Evolutionary conservation across 2,797 vertebrate species (phyloP), one percentile per base, ranked within the genome.

Genomic region (Serranus cabrilla): DNA sequence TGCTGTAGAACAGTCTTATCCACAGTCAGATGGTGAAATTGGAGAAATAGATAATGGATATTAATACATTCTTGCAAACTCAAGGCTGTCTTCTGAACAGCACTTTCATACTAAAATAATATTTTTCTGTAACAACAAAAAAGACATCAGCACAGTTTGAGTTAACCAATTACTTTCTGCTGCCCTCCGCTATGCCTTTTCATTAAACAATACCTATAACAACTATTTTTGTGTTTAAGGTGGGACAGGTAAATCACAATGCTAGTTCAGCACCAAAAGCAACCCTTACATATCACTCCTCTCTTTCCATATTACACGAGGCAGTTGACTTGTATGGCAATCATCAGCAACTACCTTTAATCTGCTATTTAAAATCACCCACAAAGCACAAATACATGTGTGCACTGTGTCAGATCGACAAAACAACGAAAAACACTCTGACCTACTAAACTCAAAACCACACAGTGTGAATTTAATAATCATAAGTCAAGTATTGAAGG

Each of bases 11-110:
- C 17, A 0, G 13, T 74, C 31, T 49, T 42, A 45, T 76, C 54
- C 47, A 39, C 43, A 51, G 54, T 74, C 64, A 56, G 61, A 73
- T 42, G 23, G 49, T 70, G n/a, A n/a, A n/a, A n/a, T 45, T 21
- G 9, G 47, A 69, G 54, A 58, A 50, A 39, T n/a, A n/a, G n/a
- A n/a, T n/a, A n/a, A n/a, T n/a, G 16, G 27, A 67, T 7, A 34
- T 13, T 43, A 71, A 49, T 12, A 42, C 43, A 58, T 71, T 68
- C 27, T 60, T 74, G 58, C 37, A 83, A 67, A 58, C 17, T 10
- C 51, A 70, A 57, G 46, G 49, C 57, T 59, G 64, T 47, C 11
- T 7, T 71, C 63, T 78, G 69, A 84, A 84, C 54, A 25, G 52
- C 17, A 42, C 37, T 51, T 80, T 62, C 77, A 71, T 43, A 37